Conservation (phyloP, 2,888 invertebrate genomes). For the Alloscopus bannaensis region DNA sequence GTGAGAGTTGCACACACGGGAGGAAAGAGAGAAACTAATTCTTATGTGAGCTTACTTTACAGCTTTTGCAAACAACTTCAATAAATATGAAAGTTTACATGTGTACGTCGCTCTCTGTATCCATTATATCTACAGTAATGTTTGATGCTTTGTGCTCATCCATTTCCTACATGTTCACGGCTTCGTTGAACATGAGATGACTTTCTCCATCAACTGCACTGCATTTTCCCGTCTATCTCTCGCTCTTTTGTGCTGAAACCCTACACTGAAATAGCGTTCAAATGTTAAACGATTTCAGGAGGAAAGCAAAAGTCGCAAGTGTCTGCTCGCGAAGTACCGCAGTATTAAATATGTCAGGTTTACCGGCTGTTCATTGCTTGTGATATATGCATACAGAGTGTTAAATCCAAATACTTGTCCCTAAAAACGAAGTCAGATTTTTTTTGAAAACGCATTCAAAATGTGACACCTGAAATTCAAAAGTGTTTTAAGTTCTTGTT, state of each 20-base stretch:
- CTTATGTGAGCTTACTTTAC: slow-evolving; percentile 10
- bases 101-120: background rate
- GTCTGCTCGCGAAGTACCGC: no score
- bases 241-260: background rate
- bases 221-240: slow-evolving; percentile 1
- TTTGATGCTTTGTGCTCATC: slow-evolving; percentile 30
- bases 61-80: slow-evolving; percentile 30
- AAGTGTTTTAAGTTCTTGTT: no score
- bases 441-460: no score
- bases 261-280: background rate
- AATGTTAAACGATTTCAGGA: background rate
- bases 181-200: slow-evolving; percentile 19
- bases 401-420: no score
- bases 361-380: no score
- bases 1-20: no score
- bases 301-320: no score
- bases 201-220: slow-evolving; percentile 14
- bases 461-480: no score
- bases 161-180: slow-evolving; percentile 26
- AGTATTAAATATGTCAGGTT: no score
- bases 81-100: slow-evolving; percentile 34
- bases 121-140: slow-evolving; percentile 20
- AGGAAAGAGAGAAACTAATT: slow-evolving; percentile 28
- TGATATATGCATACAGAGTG: no score
- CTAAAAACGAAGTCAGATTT: no score